Evolutionary conservation across 2,113 vertebrate species (phyloP), one percentile per base, ranked within the genome.

Genomic region (Myanophis thanlyinensis): DNA sequence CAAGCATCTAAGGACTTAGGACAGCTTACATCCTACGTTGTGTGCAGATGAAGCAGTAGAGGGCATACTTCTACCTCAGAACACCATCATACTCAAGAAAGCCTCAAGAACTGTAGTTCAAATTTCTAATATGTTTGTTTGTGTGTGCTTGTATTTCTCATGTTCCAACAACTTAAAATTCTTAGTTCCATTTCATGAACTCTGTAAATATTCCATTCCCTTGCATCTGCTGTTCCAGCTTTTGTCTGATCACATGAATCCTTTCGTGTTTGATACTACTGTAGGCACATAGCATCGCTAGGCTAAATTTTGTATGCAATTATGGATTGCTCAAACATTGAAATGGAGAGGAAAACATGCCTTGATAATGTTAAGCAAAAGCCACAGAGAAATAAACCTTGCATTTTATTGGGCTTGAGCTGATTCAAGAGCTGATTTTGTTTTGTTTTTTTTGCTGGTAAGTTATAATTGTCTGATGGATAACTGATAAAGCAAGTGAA

Each of bases 11-110:
- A 80, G 22, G 52, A 27, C 48, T 52, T 52, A 80, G 22, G 52
- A 27, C 1, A 10, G 22, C 18, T 20, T 48, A 22, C 56, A 56
- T 13, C 40, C 5, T n/a, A 35, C 47, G 13, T n/a, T 15, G 44
- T 86, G 51, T 25, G 20, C 5, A 52, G 20, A 62, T 88, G 35
- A 91, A 73, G 89, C 95, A 44, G 88, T 56, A 95, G 96, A 73
- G 93, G 96, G 95, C 90, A 88, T 47, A 93, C 8, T n/a, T 89
- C 59, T 47, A 59, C 47, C 35, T 85, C 25, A 9, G 27, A n/a
- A 49, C 30, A 20, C 3, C 54, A 86, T 87, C 25, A 54, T 35
- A 1, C 47, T 52, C 15, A 6, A 22, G 7, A 25, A 23, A 52
- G 10, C 51, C 40, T 30, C 35, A 20, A 35, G 30, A 88, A 25